Conservation (phyloP, 2,888 invertebrate species). For the Busseola fusca region DNA sequence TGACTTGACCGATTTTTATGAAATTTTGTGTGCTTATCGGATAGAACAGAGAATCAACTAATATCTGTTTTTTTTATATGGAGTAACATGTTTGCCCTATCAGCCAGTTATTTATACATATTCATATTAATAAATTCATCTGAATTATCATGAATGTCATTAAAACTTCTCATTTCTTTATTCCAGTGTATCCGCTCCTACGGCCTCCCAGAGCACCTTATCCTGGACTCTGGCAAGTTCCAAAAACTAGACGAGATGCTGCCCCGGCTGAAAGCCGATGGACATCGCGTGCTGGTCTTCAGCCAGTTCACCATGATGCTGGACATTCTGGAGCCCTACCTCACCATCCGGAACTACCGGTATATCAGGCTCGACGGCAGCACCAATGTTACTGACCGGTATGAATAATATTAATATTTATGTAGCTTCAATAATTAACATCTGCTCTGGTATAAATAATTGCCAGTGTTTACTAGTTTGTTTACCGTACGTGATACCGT, state of each 20-base stretch:
- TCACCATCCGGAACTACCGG: conserved; percentile 91
- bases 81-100: no score
- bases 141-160: not conserved
- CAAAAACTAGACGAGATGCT: conserved; percentile 93
- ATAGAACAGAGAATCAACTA: no score
- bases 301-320: conserved; percentile 99
- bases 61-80: no score
- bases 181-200: conserved; percentile 90
- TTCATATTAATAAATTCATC: not conserved
- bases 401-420: not conserved
- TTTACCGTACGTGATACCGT: no score
- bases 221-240: conserved; percentile 96
- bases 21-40: no score
- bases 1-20: no score
- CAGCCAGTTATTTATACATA: no score
- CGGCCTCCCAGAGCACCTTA: conserved; percentile 91
- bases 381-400: conserved; percentile 91
- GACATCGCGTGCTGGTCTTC: conserved; percentile 96
- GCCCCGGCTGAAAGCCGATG: conserved; percentile 91
- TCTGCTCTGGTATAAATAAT: no score
- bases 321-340: conserved; percentile 96
- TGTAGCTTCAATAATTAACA: no score
- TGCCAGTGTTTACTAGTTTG: no score
- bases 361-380: conserved; percentile 96
- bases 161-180: not conserved